Evolutionary conservation across 2,797 vertebrate genomes (phyloP).

Genomic region (Pangasius sanitwongsei): DNA sequence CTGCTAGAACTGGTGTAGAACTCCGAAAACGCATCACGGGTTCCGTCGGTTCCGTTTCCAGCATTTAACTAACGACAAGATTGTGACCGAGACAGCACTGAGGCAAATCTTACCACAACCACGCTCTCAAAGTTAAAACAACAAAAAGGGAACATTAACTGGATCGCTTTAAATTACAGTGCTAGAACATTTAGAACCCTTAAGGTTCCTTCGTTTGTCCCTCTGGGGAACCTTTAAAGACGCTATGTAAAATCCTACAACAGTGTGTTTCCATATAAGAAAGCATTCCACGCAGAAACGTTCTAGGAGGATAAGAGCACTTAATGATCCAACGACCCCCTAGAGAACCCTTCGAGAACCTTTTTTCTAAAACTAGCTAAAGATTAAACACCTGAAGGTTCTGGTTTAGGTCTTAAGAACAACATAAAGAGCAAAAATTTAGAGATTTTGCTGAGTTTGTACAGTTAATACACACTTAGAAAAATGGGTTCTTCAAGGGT

Average conservation of each 20-base stretch:
- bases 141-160: no score
- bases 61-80: background rate
- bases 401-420: background rate
- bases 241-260: background rate
- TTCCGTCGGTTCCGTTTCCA: background rate
- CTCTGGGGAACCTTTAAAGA: background rate
- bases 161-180: no score
- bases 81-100: background rate
- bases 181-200: background rate
- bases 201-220: background rate
- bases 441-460: no score
- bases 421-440: background rate
- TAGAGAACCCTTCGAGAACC: background rate
- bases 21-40: background rate
- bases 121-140: no score
- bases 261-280: background rate
- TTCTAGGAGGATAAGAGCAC: background rate
- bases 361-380: background rate
- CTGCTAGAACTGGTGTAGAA: background rate
- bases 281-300: background rate
- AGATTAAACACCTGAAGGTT: background rate
- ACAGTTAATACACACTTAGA: no score
- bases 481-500: no score
- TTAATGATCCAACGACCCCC: background rate
- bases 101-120: background rate